Conservation (phyloP, 2,888 invertebrate species). For the Nemurella pictetii region DNA sequence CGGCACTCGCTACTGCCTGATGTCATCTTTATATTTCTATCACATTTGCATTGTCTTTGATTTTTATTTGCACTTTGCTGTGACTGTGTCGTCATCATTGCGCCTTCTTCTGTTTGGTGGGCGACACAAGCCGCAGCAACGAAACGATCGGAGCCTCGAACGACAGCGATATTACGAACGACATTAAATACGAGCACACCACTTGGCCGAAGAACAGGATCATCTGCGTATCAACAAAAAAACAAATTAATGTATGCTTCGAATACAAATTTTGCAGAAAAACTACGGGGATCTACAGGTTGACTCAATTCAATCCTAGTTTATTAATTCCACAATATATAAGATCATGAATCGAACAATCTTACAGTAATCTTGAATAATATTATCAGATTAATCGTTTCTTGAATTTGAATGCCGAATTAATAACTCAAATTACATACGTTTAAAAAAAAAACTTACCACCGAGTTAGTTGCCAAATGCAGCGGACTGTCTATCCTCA, state of each 20-base stretch:
- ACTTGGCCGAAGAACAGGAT: conserved; percentile 80
- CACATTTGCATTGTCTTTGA: conserved; percentile 17
- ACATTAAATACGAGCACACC: conserved; percentile 75
- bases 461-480: conserved; percentile 79
- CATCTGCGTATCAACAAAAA: too few relatives aligned
- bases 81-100: not conserved
- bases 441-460: conserved; percentile 55
- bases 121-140: conserved; percentile 69
- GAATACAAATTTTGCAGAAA: too few relatives aligned
- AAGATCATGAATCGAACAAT: not conserved
- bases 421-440: not conserved
- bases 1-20: not conserved
- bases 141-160: conserved; percentile 86
- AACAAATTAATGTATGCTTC: too few relatives aligned
- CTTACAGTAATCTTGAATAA: too few relatives aligned
- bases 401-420: too few relatives aligned
- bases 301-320: too few relatives aligned
- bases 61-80: not conserved
- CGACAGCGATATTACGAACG: conserved; percentile 77
- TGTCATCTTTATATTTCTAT: not conserved
- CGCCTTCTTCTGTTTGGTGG: conserved; percentile 47
- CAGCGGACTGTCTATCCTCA: conserved; percentile 80
- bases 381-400: too few relatives aligned
- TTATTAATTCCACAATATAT: not conserved
- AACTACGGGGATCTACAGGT: too few relatives aligned